Evolutionary conservation across 1,140 invertebrate species (phyloP), one percentile per base, ranked within the genome.

Genomic region (Caenorhabditis inopinata): DNA sequence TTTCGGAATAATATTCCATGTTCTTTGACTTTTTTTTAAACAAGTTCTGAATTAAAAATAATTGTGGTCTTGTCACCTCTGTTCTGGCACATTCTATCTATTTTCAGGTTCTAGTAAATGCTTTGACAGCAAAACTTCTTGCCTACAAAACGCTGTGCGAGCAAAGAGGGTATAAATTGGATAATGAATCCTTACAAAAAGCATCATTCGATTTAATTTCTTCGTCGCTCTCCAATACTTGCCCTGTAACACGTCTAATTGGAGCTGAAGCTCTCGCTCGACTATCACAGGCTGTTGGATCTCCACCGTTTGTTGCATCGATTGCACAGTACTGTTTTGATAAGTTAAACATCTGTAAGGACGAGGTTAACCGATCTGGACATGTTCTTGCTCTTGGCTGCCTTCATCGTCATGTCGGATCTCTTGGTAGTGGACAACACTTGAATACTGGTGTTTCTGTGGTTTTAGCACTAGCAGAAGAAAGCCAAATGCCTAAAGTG

Each of bases 381-480:
- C 94, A 96, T 89, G 95, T 95, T 1, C 91, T 98, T 80, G 95
- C 96, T 0, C 91, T 98, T 7, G 95, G 95, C 23, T 96, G 94
- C 88, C 90, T 97, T 12, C 95, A 97, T 90, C 92, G 94, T 76
- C 95, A 96, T 89, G 94, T 95, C 11, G 74, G 79, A 81, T 53
- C 76, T 68, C 93, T 96, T 92, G 94, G 94, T 12, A 94, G 94
- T 27, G 94, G 93, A 78, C 94, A 96, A 85, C 94, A 97, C 91
- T 90, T 96, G 16, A 95, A 94, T 85, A 95, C 94, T 6, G 95
- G 93, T 89, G 94, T 98, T 80, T 95, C 94, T 53, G 96, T 98
- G 86, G 89, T 98, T 23, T 89, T 98, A 6, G 95, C 96, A 25
- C 90, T 98, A 3, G 95, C 95, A 0, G 96, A 98, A 90, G 96